These are phyloP conservation scores for Penaeus japonicus DNA, from an alignment of 1,140 invertebrate species.

Conservation along the genomic window DNA sequence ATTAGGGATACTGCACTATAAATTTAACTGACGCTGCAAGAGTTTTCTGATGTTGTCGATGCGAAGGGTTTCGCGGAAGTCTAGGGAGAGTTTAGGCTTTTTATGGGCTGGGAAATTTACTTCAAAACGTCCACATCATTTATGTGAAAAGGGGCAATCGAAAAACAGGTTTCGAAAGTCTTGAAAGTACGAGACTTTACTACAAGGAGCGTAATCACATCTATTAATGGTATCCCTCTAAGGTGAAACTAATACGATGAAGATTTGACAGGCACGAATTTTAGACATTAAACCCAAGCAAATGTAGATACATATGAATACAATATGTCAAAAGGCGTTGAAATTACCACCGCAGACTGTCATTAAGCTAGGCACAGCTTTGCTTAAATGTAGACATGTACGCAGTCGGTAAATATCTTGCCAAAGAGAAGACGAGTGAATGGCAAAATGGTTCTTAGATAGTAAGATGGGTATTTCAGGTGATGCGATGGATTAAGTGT, in stretches of 20 bases:
- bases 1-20: too few relatives aligned
- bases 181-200: neutral
- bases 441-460: conserved; percentile 25
- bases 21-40: too few relatives aligned
- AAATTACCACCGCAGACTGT: conserved; percentile 54
- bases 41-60: too few relatives aligned
- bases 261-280: conserved; percentile 39
- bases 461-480: conserved; percentile 48
- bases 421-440: conserved; percentile 46
- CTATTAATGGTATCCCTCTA: neutral
- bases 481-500: conserved; percentile 52
- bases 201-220: neutral
- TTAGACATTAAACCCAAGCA: conserved; percentile 42
- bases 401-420: conserved; percentile 53
- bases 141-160: neutral
- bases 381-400: conserved; percentile 47
- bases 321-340: conserved; percentile 39
- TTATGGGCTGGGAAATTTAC: neutral
- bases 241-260: neutral
- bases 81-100: neutral
- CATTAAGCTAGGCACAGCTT: conserved; percentile 46
- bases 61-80: too few relatives aligned
- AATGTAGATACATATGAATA: conserved; percentile 34
- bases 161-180: neutral
- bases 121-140: neutral